These are phyloP conservation scores for Neelides sp. DNA, from an alignment of 1,140 invertebrate genomes.

Conservation along the genomic window DNA sequence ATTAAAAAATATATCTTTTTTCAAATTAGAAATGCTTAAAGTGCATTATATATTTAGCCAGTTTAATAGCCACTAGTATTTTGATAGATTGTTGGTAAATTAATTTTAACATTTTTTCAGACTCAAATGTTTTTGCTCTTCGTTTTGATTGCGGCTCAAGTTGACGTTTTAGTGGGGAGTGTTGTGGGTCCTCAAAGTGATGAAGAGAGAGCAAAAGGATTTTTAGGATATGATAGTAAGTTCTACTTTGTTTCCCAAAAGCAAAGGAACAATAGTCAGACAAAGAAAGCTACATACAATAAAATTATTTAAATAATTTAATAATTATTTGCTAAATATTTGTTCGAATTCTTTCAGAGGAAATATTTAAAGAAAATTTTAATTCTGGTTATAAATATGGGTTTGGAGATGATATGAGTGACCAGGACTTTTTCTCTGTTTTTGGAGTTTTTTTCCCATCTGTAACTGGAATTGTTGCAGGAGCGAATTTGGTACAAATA, in stretches of 20 bases:
- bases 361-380: slow-evolving; percentile 33
- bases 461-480: slow-evolving; percentile 40
- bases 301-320: too few relatives aligned
- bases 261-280: too few relatives aligned
- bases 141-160: slow-evolving; percentile 45
- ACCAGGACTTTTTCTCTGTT: slow-evolving; percentile 35
- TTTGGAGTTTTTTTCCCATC: slow-evolving; percentile 37
- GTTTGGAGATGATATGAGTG: slow-evolving; percentile 31
- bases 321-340: too few relatives aligned
- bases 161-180: slow-evolving; percentile 45
- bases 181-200: slow-evolving; percentile 45
- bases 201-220: slow-evolving; percentile 41
- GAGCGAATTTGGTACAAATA: slow-evolving; percentile 55
- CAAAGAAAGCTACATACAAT: too few relatives aligned
- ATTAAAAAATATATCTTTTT: too few relatives aligned
- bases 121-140: slow-evolving; percentile 48
- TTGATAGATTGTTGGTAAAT: too few relatives aligned
- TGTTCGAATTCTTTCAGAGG: too few relatives aligned
- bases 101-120: slow-evolving; percentile 40
- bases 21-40: too few relatives aligned
- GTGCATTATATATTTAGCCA: too few relatives aligned
- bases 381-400: slow-evolving; percentile 32
- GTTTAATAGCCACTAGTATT: too few relatives aligned
- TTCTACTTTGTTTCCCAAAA: too few relatives aligned
- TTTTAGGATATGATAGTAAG: slow-evolving; percentile 44